These are phyloP conservation scores for Eretmodus cyanostictus DNA, from an alignment of 2,113 vertebrate species.

Conservation along the genomic window DNA sequence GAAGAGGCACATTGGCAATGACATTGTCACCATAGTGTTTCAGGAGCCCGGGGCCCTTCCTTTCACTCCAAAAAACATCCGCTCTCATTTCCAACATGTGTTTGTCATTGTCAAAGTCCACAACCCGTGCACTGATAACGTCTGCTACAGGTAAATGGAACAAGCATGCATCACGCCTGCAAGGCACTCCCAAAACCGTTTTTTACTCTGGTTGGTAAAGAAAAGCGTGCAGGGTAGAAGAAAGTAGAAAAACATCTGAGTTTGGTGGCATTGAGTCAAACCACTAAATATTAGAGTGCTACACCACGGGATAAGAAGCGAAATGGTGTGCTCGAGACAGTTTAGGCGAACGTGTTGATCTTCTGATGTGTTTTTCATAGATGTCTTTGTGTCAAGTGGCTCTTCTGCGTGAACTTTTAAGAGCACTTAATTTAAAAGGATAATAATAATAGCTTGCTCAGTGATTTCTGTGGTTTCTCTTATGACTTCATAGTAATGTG, in stretches of 20 bases:
- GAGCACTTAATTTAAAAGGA: constrained; percentile 39
- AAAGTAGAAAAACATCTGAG: not conserved
- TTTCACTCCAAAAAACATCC: constrained; percentile 94
- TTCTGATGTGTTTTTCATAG: constrained; percentile 41
- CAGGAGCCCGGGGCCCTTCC: constrained; percentile 96
- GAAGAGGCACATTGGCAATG: constrained; percentile 98
- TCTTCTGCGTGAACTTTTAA: constrained; percentile 24
- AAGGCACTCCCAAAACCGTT: not conserved
- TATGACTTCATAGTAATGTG: constrained; percentile 34
- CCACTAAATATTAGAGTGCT: not conserved
- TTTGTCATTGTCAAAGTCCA: constrained; percentile 97
- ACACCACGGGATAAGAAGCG: not conserved
- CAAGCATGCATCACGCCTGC: not conserved
- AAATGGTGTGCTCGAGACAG: constrained; percentile 7
- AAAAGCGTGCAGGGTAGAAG: not conserved
- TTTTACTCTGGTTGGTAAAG: not conserved
- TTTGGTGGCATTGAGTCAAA: not conserved
- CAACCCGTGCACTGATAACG: constrained; percentile 92
- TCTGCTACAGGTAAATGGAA: constrained; percentile 90
- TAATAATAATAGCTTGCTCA: constrained; percentile 48
- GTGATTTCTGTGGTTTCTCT: constrained; percentile 41
- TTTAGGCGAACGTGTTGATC: constrained; percentile 6
- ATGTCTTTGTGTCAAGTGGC: constrained; percentile 28
- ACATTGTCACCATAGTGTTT: constrained; percentile 98
- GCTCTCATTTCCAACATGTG: constrained; percentile 97